A percentile compares a stretch with the other conserved stretches of the same genome.
phyloP scores from a whole-genome alignment of 2,797 vertebrate species.

The Mionectes olivaceus region DNA sequence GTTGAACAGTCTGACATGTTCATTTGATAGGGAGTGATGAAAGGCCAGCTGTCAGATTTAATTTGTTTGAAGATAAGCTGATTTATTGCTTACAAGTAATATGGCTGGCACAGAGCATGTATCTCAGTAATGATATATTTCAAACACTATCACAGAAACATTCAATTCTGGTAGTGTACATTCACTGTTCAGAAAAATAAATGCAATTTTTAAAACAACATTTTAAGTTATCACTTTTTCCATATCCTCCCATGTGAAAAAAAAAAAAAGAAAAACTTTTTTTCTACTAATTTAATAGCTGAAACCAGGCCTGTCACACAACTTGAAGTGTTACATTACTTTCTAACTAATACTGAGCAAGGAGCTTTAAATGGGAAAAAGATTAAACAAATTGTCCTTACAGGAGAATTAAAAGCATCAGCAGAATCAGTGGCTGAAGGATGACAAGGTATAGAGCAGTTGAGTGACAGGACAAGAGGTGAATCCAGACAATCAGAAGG shows the following conservation, averaged over 20 bases:
- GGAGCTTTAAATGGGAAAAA: not conserved
- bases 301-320: not conserved
- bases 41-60: constrained; percentile 55
- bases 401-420: not conserved
- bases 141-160: not conserved
- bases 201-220: not conserved
- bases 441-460: not conserved
- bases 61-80: constrained; percentile 66
- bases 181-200: not conserved
- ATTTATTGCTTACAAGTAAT: constrained; percentile 65
- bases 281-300: not conserved
- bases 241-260: not conserved
- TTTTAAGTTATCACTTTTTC: not conserved
- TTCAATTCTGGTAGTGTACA: not conserved
- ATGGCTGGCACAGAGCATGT: not conserved
- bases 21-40: constrained; percentile 58
- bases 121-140: not conserved
- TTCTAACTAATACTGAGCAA: not conserved
- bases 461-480: not conserved
- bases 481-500: not conserved
- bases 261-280: rapidly evolving
- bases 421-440: not conserved
- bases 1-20: constrained; percentile 50
- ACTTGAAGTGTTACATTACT: not conserved
- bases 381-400: not conserved